A percentile compares a stretch with the other conserved stretches of the same genome.
These are phyloP conservation scores for Dicaeum eximium DNA, from an alignment of 2,113 vertebrate species.

Conservation along the genomic window DNA sequence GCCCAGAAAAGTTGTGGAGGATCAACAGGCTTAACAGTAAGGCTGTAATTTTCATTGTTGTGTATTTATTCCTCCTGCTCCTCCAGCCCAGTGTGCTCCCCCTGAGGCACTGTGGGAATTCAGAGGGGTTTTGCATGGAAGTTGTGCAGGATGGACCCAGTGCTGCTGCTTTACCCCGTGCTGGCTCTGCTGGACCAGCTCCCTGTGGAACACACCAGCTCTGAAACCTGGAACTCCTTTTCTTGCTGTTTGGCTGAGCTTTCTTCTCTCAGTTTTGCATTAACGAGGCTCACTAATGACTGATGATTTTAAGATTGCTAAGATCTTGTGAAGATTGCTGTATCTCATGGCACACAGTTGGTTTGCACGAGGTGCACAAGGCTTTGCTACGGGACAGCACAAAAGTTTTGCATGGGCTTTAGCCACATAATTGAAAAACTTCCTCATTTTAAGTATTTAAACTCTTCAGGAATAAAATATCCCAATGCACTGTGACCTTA, in stretches of 20 bases:
- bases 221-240: neutral
- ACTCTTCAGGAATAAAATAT: neutral
- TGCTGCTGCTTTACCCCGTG: neutral
- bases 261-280: neutral
- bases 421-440: neutral
- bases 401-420: neutral
- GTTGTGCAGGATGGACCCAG: neutral
- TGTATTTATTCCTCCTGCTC: neutral
- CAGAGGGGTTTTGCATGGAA: neutral
- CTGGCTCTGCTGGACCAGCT: neutral
- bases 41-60: neutral
- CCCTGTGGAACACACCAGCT: neutral
- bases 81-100: rapidly evolving
- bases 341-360: neutral
- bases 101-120: neutral
- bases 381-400: neutral
- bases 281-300: neutral
- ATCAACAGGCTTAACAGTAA: slow-evolving; percentile 92
- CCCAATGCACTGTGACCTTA: too few species aligned
- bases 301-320: too few species aligned
- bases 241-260: neutral
- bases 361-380: neutral
- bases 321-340: neutral
- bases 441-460: neutral
- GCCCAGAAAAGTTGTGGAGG: slow-evolving; percentile 91